Evolutionary conservation across 2,797 vertebrate species (phyloP), one percentile per base, ranked within the genome.

Genomic region (Enteromius thamalakanensis): DNA sequence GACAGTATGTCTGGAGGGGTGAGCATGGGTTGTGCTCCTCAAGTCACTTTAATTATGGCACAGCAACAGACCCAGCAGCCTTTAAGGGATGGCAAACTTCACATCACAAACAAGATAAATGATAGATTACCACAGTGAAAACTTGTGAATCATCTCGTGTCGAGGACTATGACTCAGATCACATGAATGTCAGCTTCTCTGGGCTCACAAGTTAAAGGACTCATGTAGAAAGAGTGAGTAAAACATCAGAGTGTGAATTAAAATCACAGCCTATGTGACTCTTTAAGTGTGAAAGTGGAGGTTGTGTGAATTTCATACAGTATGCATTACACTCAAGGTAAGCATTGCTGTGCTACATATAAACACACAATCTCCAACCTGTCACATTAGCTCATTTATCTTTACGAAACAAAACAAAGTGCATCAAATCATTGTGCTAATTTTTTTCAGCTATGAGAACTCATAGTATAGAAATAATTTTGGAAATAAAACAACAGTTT

Each of bases 31-130:
- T 83, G 85, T 79, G 47, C 80, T 89, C 87, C 80, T 86, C 81
- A 65, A 87, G 85, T 87, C 87, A 87, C 85, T 87, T 87, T 87
- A 87, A 89, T 88, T 87, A 89, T 69, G 58, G 84, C 81, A 83
- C 37, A 55, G 72, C 32, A n/a, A 76, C 75, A 84, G 72, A 60
- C 64, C 51, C 67, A 2, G 51, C 76, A 70, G 80, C 85, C 77
- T 87, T 76, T 45, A 58, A 80, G 49, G 77, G 62, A 83, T 67
- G 42, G 62, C 69, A 70, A 70, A 81, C 55, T 55, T 82, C 53
- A 69, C 67, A 79, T 67, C 58, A 34, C 78, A 78, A 87, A 76
- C 87, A 77, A 53, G 49, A 87, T 81, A 85, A 86, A 86, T 78
- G 82, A 79, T 87, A 65, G 78, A 84, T 83, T 68, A 71, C 70